Base-by-base conservation (phyloP, 2,888 invertebrate species). In the Mantis religiosa region DNA sequence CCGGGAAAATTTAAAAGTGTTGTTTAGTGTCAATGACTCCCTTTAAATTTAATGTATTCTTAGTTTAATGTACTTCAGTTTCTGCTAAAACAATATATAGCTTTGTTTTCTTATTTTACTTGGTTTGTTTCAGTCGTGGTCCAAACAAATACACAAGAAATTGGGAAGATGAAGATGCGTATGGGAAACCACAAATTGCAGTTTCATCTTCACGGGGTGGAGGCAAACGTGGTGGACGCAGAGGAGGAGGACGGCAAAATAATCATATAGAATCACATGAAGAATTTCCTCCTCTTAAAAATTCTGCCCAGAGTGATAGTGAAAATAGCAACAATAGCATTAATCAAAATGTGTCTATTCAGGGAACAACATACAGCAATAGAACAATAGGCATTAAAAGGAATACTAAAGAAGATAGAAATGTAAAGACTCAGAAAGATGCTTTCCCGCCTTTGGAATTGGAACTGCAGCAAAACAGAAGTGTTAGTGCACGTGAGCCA, bases 151-250 rank as follows among this genome's bases (percentile, higher is more conserved):
- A 98, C 93, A 97, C 97, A 0, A 95, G 98, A 20, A 98, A 97
- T 89, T 98, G 98, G 98, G 98, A 98, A 92, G 98, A 98, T 92
- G 98, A 97, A 92, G 97, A 97, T 92, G 98, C 98, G 0, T 98
- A 98, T 92, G 94, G 95, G 28, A 96, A 97, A 91, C 93, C 94
- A 27, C 91, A 93, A 28, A 92, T 92, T 82, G 91, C 91, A 82
- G 91, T 91, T 83, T 90, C 91, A 82, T 90, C 90, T 85, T 90
- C 92, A 83, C 92, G 91, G 84, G 93, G 93, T 89, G 91, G 91
- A 91, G 92, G 91, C 87, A 90, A 89, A 92, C 84, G 90, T 15
- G 89, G 89, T 28, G 84, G 87, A 14, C 82, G 88, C 20, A n/a
- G 89, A 27, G 89, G 89, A 27, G 89, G 90, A 12, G 89, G 87